Conservation (phyloP, 2,888 invertebrate species). For the Sialis fuliginosa region DNA sequence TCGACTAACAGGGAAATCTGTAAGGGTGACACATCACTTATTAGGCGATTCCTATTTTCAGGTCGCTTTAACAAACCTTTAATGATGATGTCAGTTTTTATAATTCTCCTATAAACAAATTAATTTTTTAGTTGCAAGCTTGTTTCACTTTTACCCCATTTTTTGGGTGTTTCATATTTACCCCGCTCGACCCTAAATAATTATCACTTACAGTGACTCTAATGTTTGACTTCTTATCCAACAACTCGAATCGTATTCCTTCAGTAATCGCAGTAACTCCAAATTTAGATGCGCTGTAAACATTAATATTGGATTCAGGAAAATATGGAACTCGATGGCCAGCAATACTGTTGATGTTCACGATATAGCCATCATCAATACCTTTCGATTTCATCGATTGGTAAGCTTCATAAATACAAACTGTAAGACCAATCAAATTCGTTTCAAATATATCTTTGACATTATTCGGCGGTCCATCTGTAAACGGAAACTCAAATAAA, state of each 20-base stretch:
- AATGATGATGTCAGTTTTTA: too few species aligned
- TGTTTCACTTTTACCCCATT: too few species aligned
- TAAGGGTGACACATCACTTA: too few species aligned
- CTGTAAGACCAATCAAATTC: conserved; percentile 9
- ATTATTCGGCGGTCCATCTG: background rate
- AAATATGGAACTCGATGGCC: conserved; percentile 5
- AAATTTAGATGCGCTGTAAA: conserved; percentile 4
- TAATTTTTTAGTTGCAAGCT: too few species aligned
- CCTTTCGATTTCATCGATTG: conserved; percentile 10
- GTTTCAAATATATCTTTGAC: conserved; percentile 9
- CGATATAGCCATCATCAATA: conserved; percentile 11
- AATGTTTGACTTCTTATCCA: conserved; percentile 1
- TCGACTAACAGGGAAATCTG: too few species aligned
- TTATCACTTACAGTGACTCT: conserved; percentile 1
- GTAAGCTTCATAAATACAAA: conserved; percentile 9
- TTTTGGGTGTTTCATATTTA: too few species aligned
- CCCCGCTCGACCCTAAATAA: too few species aligned
- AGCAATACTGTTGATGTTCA: conserved; percentile 11
- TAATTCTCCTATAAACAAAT: too few species aligned
- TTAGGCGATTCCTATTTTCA: too few species aligned
- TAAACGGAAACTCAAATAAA: background rate
- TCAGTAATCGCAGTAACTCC: conserved; percentile 4
- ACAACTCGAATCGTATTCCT: conserved; percentile 2
- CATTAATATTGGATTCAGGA: background rate
- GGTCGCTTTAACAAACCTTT: too few species aligned